phyloP scores from a whole-genome alignment of 1,140 invertebrate species.

The Drosophila guanche region DNA sequence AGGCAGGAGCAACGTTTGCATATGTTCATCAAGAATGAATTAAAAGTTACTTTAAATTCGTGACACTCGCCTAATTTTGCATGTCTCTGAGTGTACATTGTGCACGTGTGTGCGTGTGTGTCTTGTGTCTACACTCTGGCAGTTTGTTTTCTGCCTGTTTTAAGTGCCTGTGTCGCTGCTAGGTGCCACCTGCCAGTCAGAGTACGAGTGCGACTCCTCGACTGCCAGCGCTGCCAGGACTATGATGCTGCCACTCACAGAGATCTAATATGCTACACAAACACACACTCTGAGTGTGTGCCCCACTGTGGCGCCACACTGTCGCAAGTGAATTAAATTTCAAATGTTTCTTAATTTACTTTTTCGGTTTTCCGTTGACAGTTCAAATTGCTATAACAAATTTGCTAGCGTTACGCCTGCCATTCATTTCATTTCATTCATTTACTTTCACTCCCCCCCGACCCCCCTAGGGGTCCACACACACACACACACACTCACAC shows the following conservation, averaged over 20 bases:
- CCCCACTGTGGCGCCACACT: conserved; percentile 8
- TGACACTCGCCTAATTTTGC: conserved; percentile 80
- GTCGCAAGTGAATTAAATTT: conserved; percentile 77
- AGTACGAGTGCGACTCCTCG: background rate
- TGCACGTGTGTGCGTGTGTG: background rate
- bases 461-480: conserved; percentile 4
- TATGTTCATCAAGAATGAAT: conserved; percentile 79
- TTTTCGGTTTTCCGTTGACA: conserved; percentile 80
- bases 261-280: conserved; percentile 19
- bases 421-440: conserved; percentile 56
- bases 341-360: conserved; percentile 82
- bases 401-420: conserved; percentile 78
- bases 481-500: conserved; percentile 44
- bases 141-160: conserved; percentile 21
- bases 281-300: background rate
- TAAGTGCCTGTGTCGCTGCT: conserved; percentile 55
- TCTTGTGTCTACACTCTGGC: conserved; percentile 18
- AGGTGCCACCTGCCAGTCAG: conserved; percentile 76
- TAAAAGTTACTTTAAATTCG: conserved; percentile 83
- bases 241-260: conserved; percentile 52
- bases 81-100: conserved; percentile 37
- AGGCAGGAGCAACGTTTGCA: conserved; percentile 22
- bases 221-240: conserved; percentile 41
- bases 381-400: conserved; percentile 82
- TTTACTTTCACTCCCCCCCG: conserved; percentile 57